Evolutionary conservation across 2,113 vertebrate species (phyloP).

Genomic region (Sinosuthora webbiana): DNA sequence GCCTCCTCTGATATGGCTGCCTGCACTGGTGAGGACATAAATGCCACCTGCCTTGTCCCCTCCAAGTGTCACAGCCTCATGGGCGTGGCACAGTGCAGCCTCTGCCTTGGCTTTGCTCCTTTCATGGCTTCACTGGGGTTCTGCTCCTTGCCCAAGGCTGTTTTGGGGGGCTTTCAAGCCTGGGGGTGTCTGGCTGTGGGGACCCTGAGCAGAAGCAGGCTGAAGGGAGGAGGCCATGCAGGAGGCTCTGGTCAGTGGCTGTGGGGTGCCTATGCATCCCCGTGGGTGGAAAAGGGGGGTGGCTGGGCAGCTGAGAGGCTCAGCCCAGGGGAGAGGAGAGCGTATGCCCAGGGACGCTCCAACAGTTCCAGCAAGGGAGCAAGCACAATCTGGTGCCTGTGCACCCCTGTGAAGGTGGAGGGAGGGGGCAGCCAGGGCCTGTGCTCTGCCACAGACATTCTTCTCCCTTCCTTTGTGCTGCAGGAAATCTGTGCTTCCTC

Average conservation of each 20-base stretch:
- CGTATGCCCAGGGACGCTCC: neutral
- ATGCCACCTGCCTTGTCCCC: neutral
- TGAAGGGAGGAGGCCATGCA: neutral
- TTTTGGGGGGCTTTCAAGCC: rapidly evolving
- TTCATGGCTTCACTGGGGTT: rapidly evolving
- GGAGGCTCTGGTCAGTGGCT: rapidly evolving
- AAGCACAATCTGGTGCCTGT: rapidly evolving
- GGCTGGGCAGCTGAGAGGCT: rapidly evolving
- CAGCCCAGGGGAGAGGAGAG: neutral
- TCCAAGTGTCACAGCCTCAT: neutral
- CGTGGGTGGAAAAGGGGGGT: rapidly evolving
- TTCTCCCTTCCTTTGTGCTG: constrained; percentile 82
- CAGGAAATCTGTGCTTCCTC: constrained; percentile 90
- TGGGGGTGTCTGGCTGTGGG: rapidly evolving
- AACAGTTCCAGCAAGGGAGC: neutral
- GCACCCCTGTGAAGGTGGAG: neutral
- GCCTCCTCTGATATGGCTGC: neutral
- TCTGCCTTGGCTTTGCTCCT: neutral
- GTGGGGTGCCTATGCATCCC: rapidly evolving
- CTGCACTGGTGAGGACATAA: neutral
- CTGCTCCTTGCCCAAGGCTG: neutral
- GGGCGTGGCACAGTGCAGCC: rapidly evolving
- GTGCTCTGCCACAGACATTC: constrained; percentile 67
- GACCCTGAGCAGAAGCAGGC: neutral
- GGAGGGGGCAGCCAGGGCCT: neutral